Conservation (phyloP, 1,140 invertebrate species). For the Ceratosolen solmsi region DNA sequence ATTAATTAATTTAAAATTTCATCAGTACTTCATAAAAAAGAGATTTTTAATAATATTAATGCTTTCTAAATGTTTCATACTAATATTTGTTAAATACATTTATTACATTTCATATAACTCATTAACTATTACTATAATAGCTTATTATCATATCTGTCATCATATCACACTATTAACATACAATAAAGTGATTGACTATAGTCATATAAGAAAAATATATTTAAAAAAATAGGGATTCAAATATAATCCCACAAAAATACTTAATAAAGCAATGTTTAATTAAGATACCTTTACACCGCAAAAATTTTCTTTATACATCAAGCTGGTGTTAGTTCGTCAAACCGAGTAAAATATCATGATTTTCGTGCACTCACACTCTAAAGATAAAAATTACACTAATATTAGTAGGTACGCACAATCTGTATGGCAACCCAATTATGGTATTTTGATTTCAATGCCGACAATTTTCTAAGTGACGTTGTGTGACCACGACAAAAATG, state of each 20-base stretch:
- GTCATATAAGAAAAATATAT: too few relatives aligned
- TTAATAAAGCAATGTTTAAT: conserved; percentile 3
- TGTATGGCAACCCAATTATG: conserved; percentile 11
- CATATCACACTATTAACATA: too few relatives aligned
- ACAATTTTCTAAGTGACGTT: conserved; percentile 24
- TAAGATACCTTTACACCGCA: conserved; percentile 4
- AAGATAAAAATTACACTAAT: conserved; percentile 21
- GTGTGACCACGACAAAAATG: background rate
- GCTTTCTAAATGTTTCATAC: too few relatives aligned
- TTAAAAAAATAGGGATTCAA: too few relatives aligned
- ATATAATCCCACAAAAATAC: background rate
- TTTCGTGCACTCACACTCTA: background rate
- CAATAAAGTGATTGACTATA: too few relatives aligned
- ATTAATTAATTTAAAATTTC: too few relatives aligned
- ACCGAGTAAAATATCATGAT: conserved; percentile 27
- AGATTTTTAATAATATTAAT: too few relatives aligned
- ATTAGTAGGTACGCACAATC: conserved; percentile 4
- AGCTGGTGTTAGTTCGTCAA: conserved; percentile 17
- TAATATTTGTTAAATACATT: too few relatives aligned
- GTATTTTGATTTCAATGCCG: conserved; percentile 17
- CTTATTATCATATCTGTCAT: too few relatives aligned
- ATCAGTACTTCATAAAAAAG: too few relatives aligned
- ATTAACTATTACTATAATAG: too few relatives aligned
- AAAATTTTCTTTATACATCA: conserved; percentile 27
- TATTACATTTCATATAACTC: too few relatives aligned